Percentiles rank a stretch among this genome's conserved stretches.
phyloP scores from a whole-genome alignment of 2,113 vertebrate species.

The Isichthys henryi region DNA sequence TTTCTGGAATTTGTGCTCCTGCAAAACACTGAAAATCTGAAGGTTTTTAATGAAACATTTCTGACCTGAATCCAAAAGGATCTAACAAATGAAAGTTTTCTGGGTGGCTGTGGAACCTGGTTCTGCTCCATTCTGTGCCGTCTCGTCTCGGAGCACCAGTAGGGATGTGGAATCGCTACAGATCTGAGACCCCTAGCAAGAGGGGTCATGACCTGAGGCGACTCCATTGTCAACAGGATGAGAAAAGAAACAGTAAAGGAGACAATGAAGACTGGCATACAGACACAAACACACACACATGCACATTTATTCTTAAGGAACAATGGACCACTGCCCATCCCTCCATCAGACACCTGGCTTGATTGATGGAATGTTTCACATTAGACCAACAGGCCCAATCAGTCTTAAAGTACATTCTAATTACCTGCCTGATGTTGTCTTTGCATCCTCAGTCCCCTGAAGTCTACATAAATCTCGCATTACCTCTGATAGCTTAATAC shows the following conservation, averaged over 20 bases:
- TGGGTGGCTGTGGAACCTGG: not conserved
- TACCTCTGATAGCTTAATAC: not conserved
- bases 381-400: not conserved
- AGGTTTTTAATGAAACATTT: not conserved
- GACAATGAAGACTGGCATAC: not conserved
- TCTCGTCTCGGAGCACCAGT: not conserved
- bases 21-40: not conserved
- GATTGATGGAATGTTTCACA: not conserved
- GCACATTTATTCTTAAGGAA: not conserved
- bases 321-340: not conserved
- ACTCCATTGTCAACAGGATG: not conserved
- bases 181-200: not conserved
- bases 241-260: not conserved
- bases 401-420: not conserved
- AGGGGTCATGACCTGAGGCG: not conserved
- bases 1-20: not conserved
- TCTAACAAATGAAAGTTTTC: not conserved
- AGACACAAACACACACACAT: not conserved
- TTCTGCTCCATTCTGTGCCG: not conserved
- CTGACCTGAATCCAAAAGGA: not conserved
- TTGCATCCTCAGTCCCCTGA: not conserved
- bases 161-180: not conserved
- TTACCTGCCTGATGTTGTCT: not conserved
- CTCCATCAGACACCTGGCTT: not conserved
- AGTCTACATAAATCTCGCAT: not conserved